Base-by-base conservation (phyloP, 2,797 vertebrate species). In the Iguana delicatissima region DNA sequence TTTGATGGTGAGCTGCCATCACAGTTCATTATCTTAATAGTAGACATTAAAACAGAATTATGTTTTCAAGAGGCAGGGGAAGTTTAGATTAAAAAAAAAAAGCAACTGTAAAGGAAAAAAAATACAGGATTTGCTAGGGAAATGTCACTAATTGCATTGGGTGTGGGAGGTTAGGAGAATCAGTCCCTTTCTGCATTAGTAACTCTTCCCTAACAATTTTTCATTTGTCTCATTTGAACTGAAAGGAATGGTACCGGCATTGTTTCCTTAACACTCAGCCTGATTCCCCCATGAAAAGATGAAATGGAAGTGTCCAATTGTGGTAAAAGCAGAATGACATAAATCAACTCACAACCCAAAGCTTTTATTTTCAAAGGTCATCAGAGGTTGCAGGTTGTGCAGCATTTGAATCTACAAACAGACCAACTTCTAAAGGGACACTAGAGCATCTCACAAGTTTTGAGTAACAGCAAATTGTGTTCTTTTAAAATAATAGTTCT, bases 311-410 rank as follows among this genome's bases (percentile, higher is more conserved):
- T 98, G 98, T 98, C 98, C 95, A 92, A 97, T 98, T 97, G 97
- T 97, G 98, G 98, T 97, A 98, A 98, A 99, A 98, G 98, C 98
- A 98, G 98, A 98, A 98, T 97, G 98, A 98, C 98, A 98, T 99
- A 99, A 99, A 99, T 99, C 99, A 99, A 98, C 98, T 98, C 96
- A 95, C 97, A 98, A 96, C 97, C 97, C 97, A 97, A 97, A 98
- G 98, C 97, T 97, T 95, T 96, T 97, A 96, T 96, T 98, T 96
- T 97, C 96, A 91, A 35, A 98, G 98, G 98, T 99, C 98, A 97
- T 91, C 35, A 91, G 93, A 97, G 98, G 98, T 98, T 96, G 95
- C 89, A 95, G 96, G 95, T 95, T 97, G 94, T 97, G 97, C 93
- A 91, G 97, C 96, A 96, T 98, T 97, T 93, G 93, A 95, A 95